Percentiles rank a stretch among this genome's conserved stretches.
These are phyloP conservation scores for Pristionchus mayeri DNA, from an alignment of 2,888 invertebrate species.

Conservation along the genomic window DNA sequence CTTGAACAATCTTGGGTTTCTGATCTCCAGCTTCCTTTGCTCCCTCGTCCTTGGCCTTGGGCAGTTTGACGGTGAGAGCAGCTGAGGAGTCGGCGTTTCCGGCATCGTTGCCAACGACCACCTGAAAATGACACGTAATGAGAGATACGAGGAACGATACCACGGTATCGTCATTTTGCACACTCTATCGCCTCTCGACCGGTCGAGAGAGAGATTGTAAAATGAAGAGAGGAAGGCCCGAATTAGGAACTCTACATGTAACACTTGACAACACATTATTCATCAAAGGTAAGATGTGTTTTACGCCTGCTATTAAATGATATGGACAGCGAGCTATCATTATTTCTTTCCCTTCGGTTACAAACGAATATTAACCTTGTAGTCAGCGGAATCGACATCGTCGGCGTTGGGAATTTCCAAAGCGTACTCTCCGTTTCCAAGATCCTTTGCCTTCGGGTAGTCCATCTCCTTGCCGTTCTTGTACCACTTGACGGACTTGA, in stretches of 20 bases:
- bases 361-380: slow-evolving; percentile 56
- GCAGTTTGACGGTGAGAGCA: slow-evolving; percentile 62
- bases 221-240: no score
- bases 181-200: no score
- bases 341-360: no score
- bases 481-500: slow-evolving; percentile 87
- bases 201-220: no score
- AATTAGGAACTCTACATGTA: no score
- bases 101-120: slow-evolving; percentile 67
- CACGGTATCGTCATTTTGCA: no score
- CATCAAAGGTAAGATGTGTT: no score
- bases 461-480: slow-evolving; percentile 74
- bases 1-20: slow-evolving; percentile 82
- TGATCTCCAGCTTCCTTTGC: slow-evolving; percentile 81
- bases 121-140: slow-evolving; percentile 33
- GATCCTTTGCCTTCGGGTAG: slow-evolving; percentile 43
- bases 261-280: no score
- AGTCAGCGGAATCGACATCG: slow-evolving; percentile 71
- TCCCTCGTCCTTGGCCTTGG: slow-evolving; percentile 52
- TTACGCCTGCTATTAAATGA: no score
- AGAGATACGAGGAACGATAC: no score
- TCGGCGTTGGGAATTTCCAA: slow-evolving; percentile 52
- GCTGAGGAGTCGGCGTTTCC: slow-evolving; percentile 74
- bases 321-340: no score
- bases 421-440: slow-evolving; percentile 50